These are phyloP conservation scores for Calameuta idolon DNA, from an alignment of 2,888 invertebrate species.

Conservation along the genomic window DNA sequence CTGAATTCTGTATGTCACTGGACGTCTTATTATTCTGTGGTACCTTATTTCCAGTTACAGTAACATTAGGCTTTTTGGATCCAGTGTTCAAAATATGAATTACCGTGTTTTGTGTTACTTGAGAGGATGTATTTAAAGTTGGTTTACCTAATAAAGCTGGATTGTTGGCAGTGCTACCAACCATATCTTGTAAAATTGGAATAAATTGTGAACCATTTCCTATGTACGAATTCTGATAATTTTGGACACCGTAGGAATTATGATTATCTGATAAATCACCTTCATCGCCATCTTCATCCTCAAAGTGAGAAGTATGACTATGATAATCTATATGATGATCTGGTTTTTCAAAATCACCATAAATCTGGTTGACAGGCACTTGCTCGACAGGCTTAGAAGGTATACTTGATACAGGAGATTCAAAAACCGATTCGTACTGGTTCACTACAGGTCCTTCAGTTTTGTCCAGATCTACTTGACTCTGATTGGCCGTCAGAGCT, in stretches of 20 bases:
- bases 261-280: not conserved
- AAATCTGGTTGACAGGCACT: not conserved
- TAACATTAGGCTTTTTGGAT: constrained; percentile 46
- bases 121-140: constrained; percentile 41
- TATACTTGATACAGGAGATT: constrained; percentile 41
- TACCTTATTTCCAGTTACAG: constrained; percentile 34
- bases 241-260: not conserved
- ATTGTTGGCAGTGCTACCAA: not conserved
- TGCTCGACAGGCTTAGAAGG: constrained; percentile 18
- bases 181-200: not conserved
- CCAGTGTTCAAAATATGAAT: constrained; percentile 56
- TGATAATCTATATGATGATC: not conserved
- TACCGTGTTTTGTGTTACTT: constrained; percentile 57
- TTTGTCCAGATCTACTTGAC: constrained; percentile 25
- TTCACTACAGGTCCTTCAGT: constrained; percentile 30
- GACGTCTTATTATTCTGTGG: constrained; percentile 14
- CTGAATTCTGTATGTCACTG: constrained; percentile 34
- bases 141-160: constrained; percentile 13
- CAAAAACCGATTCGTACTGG: constrained; percentile 39
- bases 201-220: constrained; percentile 1
- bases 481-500: constrained; percentile 38
- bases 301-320: not conserved
- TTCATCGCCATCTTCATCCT: not conserved
- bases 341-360: not conserved
- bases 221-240: not conserved